Conservation (phyloP, 2,113 vertebrate genomes). For the Corythoichthys haematopterus region DNA sequence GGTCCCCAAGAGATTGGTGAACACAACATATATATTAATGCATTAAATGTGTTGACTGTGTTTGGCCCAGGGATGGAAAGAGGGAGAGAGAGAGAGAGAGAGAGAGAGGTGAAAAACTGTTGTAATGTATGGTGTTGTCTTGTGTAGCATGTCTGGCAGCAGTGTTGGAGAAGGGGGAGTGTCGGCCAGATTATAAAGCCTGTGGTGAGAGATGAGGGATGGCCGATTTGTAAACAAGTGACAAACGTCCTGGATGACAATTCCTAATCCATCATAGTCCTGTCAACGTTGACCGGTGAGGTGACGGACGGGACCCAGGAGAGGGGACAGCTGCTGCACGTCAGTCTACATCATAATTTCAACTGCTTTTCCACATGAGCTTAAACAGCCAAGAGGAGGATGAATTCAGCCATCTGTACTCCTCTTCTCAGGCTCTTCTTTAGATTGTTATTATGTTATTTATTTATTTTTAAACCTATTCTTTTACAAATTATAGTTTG, state of each 20-base stretch:
- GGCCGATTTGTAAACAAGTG: constrained; percentile 76
- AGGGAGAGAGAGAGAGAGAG: constrained; percentile 21
- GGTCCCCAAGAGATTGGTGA: constrained; percentile 62
- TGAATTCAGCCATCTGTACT: constrained; percentile 13
- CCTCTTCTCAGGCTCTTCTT: constrained; percentile 19
- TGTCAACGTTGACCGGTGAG: constrained; percentile 66
- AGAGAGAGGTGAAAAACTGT: constrained; percentile 36
- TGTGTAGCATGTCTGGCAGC: constrained; percentile 59
- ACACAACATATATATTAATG: constrained; percentile 72
- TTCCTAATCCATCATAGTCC: constrained; percentile 80
- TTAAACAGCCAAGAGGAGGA: constrained; percentile 22
- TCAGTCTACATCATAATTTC: constrained; percentile 77
- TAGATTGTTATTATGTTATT: constrained; percentile 16
- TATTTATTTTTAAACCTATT: not conserved
- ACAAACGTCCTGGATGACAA: constrained; percentile 78
- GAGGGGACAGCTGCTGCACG: constrained; percentile 69
- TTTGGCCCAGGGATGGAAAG: constrained; percentile 52
- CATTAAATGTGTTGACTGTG: constrained; percentile 72
- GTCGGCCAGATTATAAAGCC: constrained; percentile 65
- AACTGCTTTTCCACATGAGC: constrained; percentile 58
- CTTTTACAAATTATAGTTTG: not conserved
- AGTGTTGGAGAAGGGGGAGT: constrained; percentile 24
- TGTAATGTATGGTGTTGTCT: constrained; percentile 69
- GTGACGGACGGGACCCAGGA: constrained; percentile 66
- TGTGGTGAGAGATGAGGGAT: constrained; percentile 73